Evolutionary conservation across 2,113 vertebrate genomes (phyloP).

Genomic region (Columbina picui): DNA sequence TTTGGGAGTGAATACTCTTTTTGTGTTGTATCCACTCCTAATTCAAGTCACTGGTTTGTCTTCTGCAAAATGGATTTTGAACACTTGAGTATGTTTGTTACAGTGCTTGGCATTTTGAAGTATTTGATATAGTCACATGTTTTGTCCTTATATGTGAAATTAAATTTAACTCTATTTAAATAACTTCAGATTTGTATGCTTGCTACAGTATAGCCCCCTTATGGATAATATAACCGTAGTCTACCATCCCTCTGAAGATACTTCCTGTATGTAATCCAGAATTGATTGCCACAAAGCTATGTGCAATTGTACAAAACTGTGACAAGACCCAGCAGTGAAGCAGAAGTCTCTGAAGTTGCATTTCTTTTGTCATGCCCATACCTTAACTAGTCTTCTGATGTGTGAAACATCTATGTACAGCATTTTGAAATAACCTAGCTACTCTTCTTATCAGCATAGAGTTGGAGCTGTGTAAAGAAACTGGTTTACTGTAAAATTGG

Average conservation of each 20-base stretch:
- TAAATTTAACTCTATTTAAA: neutral
- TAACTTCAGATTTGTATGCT: neutral
- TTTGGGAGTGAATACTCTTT: neutral
- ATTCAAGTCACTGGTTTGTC: neutral
- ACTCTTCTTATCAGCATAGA: accelerated
- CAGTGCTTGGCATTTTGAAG: neutral
- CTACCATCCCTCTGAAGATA: neutral
- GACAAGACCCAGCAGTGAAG: neutral
- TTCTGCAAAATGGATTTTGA: neutral
- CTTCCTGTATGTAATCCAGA: neutral
- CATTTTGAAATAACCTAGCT: neutral
- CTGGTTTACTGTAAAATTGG: neutral
- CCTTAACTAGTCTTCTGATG: neutral
- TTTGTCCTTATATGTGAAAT: neutral
- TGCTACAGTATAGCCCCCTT: neutral
- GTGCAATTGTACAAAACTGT: neutral
- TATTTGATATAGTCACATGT: neutral
- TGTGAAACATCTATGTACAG: neutral
- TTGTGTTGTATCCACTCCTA: neutral
- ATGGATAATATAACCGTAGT: neutral
- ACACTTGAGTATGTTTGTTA: neutral
- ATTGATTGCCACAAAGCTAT: neutral
- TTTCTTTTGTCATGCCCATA: neutral
- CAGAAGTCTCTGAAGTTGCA: neutral
- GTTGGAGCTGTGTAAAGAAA: neutral